These are phyloP conservation scores for Xyliphius kryptos DNA, from an alignment of 2,113 vertebrate genomes.

Conservation along the genomic window DNA sequence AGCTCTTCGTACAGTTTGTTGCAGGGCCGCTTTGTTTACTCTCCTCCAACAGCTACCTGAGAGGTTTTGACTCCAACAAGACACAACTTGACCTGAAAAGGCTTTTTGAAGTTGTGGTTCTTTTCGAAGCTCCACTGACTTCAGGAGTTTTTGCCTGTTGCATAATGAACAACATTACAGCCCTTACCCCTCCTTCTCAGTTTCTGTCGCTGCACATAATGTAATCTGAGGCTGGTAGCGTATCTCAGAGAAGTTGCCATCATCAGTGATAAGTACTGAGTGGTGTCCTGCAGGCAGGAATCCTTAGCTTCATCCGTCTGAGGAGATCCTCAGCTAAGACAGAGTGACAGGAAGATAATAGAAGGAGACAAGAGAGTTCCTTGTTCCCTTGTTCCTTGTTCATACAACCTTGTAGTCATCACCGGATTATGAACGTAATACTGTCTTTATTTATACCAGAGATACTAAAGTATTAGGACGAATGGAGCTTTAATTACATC, in stretches of 20 bases:
- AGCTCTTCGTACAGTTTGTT: no score
- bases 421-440: no score
- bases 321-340: slow-evolving; percentile 18
- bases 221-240: slow-evolving; percentile 31
- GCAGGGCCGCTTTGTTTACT: no score
- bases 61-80: no score
- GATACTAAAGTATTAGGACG: no score
- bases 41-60: no score
- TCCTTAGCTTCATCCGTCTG: slow-evolving; percentile 23
- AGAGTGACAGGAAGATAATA: slow-evolving; percentile 29
- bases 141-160: background rate
- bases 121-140: no score
- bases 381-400: slow-evolving; percentile 20
- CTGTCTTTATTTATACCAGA: no score
- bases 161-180: slow-evolving; percentile 12
- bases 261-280: slow-evolving; percentile 34
- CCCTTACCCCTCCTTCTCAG: slow-evolving; percentile 9
- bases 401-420: no score
- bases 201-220: slow-evolving; percentile 30
- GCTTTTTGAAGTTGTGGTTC: no score
- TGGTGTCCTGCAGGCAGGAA: slow-evolving; percentile 15
- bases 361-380: slow-evolving; percentile 22
- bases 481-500: no score
- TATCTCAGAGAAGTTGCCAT: slow-evolving; percentile 38
- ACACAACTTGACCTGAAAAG: no score